Base-by-base conservation (phyloP, 2,888 invertebrate species). In the Phyllotreta striolata region DNA sequence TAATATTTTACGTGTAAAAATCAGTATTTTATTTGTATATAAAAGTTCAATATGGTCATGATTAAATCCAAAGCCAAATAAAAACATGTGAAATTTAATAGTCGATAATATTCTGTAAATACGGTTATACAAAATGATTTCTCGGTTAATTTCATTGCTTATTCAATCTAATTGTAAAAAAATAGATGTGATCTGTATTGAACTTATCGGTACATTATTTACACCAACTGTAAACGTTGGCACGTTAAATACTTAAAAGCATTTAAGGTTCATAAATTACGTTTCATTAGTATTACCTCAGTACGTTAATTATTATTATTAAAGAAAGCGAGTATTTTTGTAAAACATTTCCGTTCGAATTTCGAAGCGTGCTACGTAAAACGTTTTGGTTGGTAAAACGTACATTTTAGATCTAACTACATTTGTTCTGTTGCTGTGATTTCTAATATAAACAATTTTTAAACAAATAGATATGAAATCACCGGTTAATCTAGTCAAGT, bases 401-500 rank as follows among this genome's bases (percentile, higher is more conserved):
- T 56, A 52, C 38, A 51, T 52, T 52, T 55, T 59, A 47, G 55
- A 51, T 38, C n/a, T 49, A n/a, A 56, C 37, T 46, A 37, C 57
- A 55, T 55, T 35, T 54, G 64, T 68, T 67, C 63, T 61, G 65
- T 70, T 69, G 57, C 70, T 72, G 72, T 70, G 69, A 70, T 70
- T 72, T 69, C 62, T 60, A 52, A 12, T 51, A 34, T 39, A 37
- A 46, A 39, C 10, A 55, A 54, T n/a, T 24, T 6, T 43, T 55
- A 39, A 47, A 62, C 55, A 46, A 34, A 37, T 62, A 49, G 52
- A 41, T 51, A 56, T 68, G 61, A 64, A 68, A 69, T 66, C 63
- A 67, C 67, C 55, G 63, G 63, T 72, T 71, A 71, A 62, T 73
- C 72, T 74, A 74, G 72, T 74, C 73, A 73, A 74, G 72, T 74